These are phyloP conservation scores for Arenaria interpres DNA, from an alignment of 2,113 vertebrate species.

Conservation along the genomic window DNA sequence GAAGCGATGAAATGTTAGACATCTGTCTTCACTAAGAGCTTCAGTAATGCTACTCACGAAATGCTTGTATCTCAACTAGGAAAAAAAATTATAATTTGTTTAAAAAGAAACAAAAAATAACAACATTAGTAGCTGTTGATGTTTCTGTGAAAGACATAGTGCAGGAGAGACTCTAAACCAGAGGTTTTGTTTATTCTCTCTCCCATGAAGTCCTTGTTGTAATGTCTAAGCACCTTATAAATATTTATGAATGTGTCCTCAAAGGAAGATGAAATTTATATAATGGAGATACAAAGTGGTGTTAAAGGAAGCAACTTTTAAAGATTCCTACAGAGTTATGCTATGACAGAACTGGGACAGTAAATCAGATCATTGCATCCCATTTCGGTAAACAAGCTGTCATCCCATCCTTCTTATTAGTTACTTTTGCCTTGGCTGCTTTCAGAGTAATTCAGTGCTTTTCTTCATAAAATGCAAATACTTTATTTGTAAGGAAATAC, in stretches of 20 bases:
- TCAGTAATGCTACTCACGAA: not conserved
- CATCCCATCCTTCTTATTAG: not conserved
- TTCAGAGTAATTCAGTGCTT: not conserved
- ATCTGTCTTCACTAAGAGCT: not conserved
- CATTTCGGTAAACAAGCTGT: not conserved
- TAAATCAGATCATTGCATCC: not conserved
- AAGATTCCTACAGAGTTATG: not conserved
- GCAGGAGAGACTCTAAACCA: not conserved
- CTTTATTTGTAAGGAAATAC: not conserved
- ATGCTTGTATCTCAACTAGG: not conserved
- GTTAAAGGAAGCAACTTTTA: not conserved
- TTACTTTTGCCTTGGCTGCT: not conserved
- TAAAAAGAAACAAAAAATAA: not conserved
- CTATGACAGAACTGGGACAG: not conserved
- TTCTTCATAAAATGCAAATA: not conserved
- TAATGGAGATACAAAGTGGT: not conserved
- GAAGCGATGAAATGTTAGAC: not conserved
- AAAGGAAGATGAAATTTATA: not conserved
- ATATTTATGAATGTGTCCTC: not conserved
- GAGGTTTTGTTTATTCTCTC: not conserved
- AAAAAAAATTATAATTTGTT: not conserved
- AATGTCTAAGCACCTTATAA: not conserved
- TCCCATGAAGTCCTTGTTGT: not conserved
- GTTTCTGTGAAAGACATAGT: not conserved
- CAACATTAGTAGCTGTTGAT: not conserved